phyloP scores from a whole-genome alignment of 2,888 invertebrate species.

The Neria commutata region DNA sequence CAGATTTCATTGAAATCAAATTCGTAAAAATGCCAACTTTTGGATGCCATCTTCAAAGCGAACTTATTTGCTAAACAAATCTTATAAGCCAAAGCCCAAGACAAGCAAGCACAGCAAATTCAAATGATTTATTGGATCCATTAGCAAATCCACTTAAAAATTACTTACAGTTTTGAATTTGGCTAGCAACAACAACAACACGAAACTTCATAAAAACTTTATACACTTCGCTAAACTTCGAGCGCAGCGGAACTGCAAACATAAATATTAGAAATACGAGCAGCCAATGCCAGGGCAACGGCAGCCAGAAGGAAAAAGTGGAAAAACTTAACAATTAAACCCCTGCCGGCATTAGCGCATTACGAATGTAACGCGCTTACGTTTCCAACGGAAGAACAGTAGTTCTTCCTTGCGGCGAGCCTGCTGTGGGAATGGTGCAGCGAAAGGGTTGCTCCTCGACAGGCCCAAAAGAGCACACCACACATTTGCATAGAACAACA shows the following conservation, averaged over 20 bases:
- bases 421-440: too few species aligned
- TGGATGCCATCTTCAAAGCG: too few species aligned
- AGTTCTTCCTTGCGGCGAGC: too few species aligned
- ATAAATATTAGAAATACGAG: too few species aligned
- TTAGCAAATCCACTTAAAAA: conserved; percentile 59
- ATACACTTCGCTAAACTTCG: conserved; percentile 54
- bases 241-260: too few species aligned
- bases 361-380: conserved; percentile 31
- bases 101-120: conserved; percentile 52
- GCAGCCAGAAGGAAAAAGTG: not conserved
- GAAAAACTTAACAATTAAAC: conserved; percentile 54
- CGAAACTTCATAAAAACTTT: conserved; percentile 43
- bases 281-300: too few species aligned
- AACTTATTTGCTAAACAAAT: conserved; percentile 11
- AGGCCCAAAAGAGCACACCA: not conserved
- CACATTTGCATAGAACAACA: conserved; percentile 52
- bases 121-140: conserved; percentile 60
- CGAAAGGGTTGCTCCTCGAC: conserved; percentile 44
- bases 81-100: not conserved
- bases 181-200: not conserved
- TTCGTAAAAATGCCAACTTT: too few species aligned
- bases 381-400: conserved; percentile 31
- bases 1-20: too few species aligned
- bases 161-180: conserved; percentile 30
- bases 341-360: conserved; percentile 36